Percentiles rank a stretch among this genome's conserved stretches.
Evolutionary conservation across 2,113 vertebrate genomes (phyloP).

Genomic region (Brienomyrus longianalis): DNA sequence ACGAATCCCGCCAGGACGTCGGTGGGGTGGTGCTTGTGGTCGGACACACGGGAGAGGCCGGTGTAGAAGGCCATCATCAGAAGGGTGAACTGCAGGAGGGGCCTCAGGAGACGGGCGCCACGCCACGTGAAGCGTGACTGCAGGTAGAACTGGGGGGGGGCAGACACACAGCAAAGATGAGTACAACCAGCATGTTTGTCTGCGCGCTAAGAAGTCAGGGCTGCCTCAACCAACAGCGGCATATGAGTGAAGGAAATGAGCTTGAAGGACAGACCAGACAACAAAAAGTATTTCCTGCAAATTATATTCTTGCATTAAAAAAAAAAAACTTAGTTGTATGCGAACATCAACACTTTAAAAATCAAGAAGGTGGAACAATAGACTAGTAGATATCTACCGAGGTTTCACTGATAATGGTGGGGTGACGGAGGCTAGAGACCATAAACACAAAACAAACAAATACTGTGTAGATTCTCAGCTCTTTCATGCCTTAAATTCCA

Average conservation of each 20-base stretch:
- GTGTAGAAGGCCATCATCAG: constrained; percentile 98
- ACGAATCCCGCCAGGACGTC: constrained; percentile 87
- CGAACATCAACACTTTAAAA: not conserved
- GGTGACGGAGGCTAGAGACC: not conserved
- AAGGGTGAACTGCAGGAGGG: constrained; percentile 89
- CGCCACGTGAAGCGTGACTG: constrained; percentile 92
- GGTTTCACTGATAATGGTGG: not conserved
- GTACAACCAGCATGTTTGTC: not conserved
- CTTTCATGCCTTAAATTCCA: not conserved
- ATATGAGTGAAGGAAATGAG: not conserved
- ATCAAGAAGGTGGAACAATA: not conserved
- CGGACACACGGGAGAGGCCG: constrained; percentile 83
- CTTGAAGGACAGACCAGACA: not conserved
- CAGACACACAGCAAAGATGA: not conserved
- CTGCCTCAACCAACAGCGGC: not conserved
- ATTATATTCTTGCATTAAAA: not conserved
- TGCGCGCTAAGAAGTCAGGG: too few species aligned
- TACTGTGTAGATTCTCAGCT: not conserved
- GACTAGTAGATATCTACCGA: not conserved
- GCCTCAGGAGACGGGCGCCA: constrained; percentile 83
- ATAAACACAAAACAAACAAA: not conserved
- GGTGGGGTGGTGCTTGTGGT: constrained; percentile 89
- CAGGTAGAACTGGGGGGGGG: constrained; percentile 75
- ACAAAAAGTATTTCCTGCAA: not conserved
- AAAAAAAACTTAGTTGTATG: not conserved